These are phyloP conservation scores for Heliconius ismenius DNA, from an alignment of 2,888 invertebrate species.

Conservation along the genomic window DNA sequence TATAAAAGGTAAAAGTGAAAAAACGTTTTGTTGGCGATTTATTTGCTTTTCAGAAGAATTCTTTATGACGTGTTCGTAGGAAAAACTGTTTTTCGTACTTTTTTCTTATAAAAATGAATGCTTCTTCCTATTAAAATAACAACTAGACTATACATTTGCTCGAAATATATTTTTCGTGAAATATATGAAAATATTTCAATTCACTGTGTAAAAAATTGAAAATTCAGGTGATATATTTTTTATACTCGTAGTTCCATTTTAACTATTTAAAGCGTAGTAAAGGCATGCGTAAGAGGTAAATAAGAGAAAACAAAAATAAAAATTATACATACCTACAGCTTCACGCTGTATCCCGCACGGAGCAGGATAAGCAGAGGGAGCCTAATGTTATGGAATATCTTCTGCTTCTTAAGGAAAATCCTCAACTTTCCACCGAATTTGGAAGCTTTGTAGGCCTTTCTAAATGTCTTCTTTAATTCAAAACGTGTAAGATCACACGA, in stretches of 20 bases:
- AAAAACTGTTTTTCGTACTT: neutral
- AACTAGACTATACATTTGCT: neutral
- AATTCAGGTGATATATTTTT: neutral
- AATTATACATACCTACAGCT: neutral
- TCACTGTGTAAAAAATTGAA: neutral
- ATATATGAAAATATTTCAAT: neutral
- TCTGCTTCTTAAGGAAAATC: too few relatives aligned
- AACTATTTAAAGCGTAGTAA: neutral
- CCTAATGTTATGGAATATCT: neutral
- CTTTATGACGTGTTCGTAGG: neutral
- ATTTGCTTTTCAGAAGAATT: conserved; percentile 7
- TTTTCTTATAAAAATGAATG: neutral
- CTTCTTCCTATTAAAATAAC: neutral
- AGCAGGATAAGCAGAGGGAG: neutral
- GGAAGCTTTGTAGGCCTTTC: neutral
- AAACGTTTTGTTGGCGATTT: neutral
- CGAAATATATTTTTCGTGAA: neutral
- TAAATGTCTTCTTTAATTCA: neutral
- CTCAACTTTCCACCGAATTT: too few relatives aligned
- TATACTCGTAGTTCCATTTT: neutral
- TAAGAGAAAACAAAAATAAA: neutral
- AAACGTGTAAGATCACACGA: neutral
- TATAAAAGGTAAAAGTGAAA: neutral
- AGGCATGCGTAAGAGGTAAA: neutral
- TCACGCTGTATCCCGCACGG: too few relatives aligned